Percentiles rank a stretch among this genome's conserved stretches.
Evolutionary conservation across 2,797 vertebrate species (phyloP).

Genomic region (Poecilia wingei): DNA sequence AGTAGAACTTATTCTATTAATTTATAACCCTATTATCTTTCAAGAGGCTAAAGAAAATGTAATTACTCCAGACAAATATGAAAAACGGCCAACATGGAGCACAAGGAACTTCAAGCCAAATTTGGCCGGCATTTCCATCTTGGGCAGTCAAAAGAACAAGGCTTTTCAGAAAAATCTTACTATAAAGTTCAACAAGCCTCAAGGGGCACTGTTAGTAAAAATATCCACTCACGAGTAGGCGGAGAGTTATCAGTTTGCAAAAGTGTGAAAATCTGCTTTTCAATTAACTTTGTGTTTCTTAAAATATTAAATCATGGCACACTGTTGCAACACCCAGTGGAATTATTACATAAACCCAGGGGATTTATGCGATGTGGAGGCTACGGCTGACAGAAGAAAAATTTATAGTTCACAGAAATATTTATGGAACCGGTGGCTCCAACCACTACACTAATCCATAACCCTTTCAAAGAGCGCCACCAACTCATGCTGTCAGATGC

Average conservation of each 20-base stretch:
- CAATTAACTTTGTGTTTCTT: constrained; percentile 13
- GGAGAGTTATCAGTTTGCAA: constrained; percentile 1
- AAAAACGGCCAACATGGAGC: not conserved
- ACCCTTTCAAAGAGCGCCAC: constrained; percentile 15
- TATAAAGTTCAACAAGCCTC: constrained; percentile 3
- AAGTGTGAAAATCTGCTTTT: constrained; percentile 22
- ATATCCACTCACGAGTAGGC: constrained; percentile 5
- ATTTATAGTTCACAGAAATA: constrained; percentile 15
- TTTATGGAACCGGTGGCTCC: constrained; percentile 1
- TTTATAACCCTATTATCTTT: not conserved
- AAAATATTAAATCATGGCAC: constrained; percentile 9
- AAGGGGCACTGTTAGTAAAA: constrained; percentile 3
- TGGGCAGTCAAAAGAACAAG: not conserved
- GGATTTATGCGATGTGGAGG: constrained; percentile 8
- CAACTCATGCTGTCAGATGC: constrained; percentile 17
- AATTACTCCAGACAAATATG: not conserved
- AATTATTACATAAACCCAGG: constrained; percentile 10
- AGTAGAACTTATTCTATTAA: not conserved
- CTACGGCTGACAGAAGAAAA: constrained; percentile 6
- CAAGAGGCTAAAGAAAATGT: not conserved
- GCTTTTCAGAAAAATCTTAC: not conserved
- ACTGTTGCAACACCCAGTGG: not conserved
- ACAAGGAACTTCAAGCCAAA: not conserved
- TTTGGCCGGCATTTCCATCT: not conserved
- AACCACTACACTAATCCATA: constrained; percentile 11